Percentiles rank a stretch among this genome's conserved stretches.
Evolutionary conservation across 2,113 vertebrate genomes (phyloP).

Genomic region (Solea solea): DNA sequence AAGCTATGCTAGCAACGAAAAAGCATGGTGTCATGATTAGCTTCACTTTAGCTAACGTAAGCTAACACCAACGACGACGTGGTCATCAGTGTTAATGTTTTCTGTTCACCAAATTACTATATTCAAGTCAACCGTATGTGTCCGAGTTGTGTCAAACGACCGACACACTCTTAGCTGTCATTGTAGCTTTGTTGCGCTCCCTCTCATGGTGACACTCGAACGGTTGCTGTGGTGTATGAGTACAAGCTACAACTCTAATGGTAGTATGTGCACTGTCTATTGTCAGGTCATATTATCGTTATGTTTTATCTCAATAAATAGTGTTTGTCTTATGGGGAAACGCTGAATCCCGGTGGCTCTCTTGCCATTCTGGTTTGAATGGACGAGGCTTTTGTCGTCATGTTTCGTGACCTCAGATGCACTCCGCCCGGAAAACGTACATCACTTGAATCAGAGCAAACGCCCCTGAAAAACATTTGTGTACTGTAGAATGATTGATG

Average conservation of each 20-base stretch:
- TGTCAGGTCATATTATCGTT: not conserved
- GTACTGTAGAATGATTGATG: not conserved
- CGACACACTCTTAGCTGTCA: not conserved
- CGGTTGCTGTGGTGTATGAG: too few relatives aligned
- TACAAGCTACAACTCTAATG: not conserved
- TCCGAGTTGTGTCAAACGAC: not conserved
- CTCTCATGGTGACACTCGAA: not conserved
- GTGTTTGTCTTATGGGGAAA: not conserved
- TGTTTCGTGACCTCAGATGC: conserved; percentile 7
- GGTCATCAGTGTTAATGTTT: not conserved
- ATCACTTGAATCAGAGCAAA: too few relatives aligned
- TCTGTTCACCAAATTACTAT: not conserved
- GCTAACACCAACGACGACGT: not conserved
- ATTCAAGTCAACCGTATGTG: not conserved
- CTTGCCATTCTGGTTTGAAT: conserved; percentile 12
- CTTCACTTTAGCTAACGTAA: conserved; percentile 2
- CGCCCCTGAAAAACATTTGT: too few relatives aligned
- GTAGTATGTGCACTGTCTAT: not conserved
- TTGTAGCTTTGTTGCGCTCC: not conserved
- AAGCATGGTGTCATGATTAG: conserved; percentile 58
- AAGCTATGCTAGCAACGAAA: conserved; percentile 32
- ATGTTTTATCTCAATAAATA: rapidly evolving
- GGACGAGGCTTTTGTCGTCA: conserved; percentile 1
- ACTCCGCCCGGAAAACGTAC: conserved; percentile 6
- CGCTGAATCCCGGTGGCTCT: not conserved